phyloP scores from a whole-genome alignment of 1,140 invertebrate genomes.

The Listronotus oregonensis region DNA sequence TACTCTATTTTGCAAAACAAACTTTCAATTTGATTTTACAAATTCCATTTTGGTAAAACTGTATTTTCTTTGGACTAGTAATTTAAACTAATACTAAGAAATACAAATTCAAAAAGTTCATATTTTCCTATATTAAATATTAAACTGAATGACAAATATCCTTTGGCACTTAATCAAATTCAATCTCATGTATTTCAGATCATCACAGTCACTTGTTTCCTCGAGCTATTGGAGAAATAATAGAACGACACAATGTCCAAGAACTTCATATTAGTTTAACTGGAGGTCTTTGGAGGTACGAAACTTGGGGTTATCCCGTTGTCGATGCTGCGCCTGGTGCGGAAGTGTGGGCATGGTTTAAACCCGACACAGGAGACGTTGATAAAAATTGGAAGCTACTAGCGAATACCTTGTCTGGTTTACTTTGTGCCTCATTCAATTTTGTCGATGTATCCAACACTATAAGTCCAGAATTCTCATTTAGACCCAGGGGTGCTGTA shows the following conservation, averaged over 20 bases:
- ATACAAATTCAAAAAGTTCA: no score
- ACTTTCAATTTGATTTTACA: no score
- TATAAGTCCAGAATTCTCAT: constrained; percentile 79
- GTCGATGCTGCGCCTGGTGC: constrained; percentile 88
- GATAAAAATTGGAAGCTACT: constrained; percentile 86
- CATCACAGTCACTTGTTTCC: constrained; percentile 88
- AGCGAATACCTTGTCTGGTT: constrained; percentile 86
- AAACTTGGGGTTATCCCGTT: constrained; percentile 91
- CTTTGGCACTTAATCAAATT: no score
- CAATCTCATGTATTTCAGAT: constrained; percentile 67
- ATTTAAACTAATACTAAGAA: no score
- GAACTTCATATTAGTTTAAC: constrained; percentile 92
- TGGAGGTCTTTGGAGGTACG: constrained; percentile 90
- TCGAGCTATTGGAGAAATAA: constrained; percentile 86
- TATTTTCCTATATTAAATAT: no score
- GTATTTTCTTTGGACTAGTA: no score
- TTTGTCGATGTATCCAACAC: constrained; percentile 91
- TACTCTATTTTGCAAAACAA: no score
- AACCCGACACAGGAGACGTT: constrained; percentile 61
- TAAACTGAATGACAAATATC: no score
- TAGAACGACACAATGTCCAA: constrained; percentile 80
- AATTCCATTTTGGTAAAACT: no score
- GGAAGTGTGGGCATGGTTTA: constrained; percentile 92
- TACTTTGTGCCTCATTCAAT: constrained; percentile 95
- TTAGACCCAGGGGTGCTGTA: constrained; percentile 76